Percentiles rank a stretch among this genome's conserved stretches.
phyloP scores from a whole-genome alignment of 2,888 invertebrate species.

The Amphimallon solstitiale region DNA sequence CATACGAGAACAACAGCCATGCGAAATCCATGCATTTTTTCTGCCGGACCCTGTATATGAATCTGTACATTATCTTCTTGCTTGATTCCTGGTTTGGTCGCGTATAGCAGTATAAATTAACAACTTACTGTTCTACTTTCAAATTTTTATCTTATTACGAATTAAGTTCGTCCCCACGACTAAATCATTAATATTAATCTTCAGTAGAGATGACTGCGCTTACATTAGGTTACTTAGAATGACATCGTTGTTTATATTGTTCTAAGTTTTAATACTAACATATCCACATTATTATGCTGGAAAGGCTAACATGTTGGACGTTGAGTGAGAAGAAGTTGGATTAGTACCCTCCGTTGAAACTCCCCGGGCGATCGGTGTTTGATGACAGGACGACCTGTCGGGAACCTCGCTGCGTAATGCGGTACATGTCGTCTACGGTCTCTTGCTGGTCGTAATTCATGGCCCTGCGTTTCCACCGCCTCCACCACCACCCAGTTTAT shows the following conservation, averaged over 20 bases:
- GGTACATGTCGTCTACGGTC: slow-evolving; percentile 14
- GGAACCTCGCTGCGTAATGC: slow-evolving; percentile 4
- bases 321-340: slow-evolving; percentile 11
- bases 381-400: slow-evolving; percentile 14
- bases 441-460: slow-evolving; percentile 5
- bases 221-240: too few relatives aligned
- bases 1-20: too few relatives aligned
- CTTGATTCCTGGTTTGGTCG: too few relatives aligned
- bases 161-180: too few relatives aligned
- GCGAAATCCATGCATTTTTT: too few relatives aligned
- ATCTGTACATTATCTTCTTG: too few relatives aligned
- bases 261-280: not conserved
- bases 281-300: not conserved
- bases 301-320: not conserved
- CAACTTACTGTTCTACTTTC: too few relatives aligned
- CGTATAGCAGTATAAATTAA: too few relatives aligned
- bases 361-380: slow-evolving; percentile 12
- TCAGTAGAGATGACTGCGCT: too few relatives aligned
- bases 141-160: too few relatives aligned
- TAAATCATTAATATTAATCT: too few relatives aligned
- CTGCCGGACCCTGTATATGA: too few relatives aligned
- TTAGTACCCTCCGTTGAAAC: not conserved
- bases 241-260: not conserved
- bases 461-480: not conserved
- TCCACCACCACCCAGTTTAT: not conserved